Percentiles rank a stretch among this genome's conserved stretches.
These are phyloP conservation scores for Megathymus violae DNA, from an alignment of 1,140 invertebrate genomes.

Conservation along the genomic window DNA sequence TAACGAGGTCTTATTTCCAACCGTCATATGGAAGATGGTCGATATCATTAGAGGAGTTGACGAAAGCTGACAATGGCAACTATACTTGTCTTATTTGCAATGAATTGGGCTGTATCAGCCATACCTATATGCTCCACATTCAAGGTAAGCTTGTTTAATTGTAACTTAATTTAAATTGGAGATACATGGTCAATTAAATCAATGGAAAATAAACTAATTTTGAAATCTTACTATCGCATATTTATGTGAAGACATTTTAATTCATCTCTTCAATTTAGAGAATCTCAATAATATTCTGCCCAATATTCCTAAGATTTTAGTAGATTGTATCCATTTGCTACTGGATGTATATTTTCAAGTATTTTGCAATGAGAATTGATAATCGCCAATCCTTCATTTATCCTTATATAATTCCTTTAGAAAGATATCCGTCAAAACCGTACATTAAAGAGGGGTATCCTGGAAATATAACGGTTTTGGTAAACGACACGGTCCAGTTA, in stretches of 20 bases:
- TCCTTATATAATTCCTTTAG: constrained; percentile 78
- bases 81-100: constrained; percentile 95
- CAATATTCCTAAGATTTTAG: too few species aligned
- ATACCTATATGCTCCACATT: constrained; percentile 88
- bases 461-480: constrained; percentile 89
- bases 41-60: constrained; percentile 89
- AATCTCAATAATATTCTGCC: too few species aligned
- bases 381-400: too few species aligned
- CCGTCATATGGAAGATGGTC: constrained; percentile 86
- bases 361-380: background rate
- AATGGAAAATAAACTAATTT: too few species aligned
- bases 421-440: constrained; percentile 90
- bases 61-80: constrained; percentile 90
- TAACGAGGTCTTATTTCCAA: constrained; percentile 85
- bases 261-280: too few species aligned
- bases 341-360: background rate
- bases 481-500: constrained; percentile 88
- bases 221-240: too few species aligned
- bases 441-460: constrained; percentile 91
- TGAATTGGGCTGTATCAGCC: constrained; percentile 89
- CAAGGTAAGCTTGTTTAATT: constrained; percentile 89
- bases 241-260: too few species aligned
- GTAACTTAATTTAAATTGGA: too few species aligned
- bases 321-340: too few species aligned
- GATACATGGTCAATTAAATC: too few species aligned